phyloP scores from a whole-genome alignment of 2,113 vertebrate species.

The Semnornis frantzii region DNA sequence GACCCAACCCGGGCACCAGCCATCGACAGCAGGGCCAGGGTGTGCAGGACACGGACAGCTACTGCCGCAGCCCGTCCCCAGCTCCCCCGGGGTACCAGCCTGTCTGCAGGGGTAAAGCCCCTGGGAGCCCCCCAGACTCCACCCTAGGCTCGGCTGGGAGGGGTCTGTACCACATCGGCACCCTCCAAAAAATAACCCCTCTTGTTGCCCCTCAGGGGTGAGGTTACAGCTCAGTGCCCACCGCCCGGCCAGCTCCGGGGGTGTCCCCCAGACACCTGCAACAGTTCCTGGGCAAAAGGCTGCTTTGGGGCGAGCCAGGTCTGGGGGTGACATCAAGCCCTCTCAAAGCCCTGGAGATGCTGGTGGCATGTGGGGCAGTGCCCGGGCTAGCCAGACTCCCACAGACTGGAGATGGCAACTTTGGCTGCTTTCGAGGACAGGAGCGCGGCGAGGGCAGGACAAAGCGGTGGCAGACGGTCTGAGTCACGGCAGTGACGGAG shows the following conservation, averaged over 20 bases:
- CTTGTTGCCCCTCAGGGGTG: not conserved
- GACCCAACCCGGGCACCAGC: not conserved
- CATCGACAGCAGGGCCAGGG: not conserved
- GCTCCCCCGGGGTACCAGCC: not conserved
- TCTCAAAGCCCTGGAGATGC: not conserved
- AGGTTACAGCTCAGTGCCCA: not conserved
- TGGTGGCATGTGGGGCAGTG: not conserved
- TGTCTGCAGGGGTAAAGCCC: not conserved
- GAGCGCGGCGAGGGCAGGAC: not conserved
- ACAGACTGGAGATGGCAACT: not conserved
- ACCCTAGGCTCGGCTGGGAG: not conserved
- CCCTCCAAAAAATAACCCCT: not conserved
- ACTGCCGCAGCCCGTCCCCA: not conserved
- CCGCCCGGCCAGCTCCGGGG: not conserved
- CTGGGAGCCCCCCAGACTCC: not conserved
- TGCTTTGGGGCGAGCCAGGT: not conserved
- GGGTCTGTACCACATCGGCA: not conserved
- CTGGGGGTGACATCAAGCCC: not conserved
- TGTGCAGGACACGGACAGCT: not conserved
- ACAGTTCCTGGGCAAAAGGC: not conserved
- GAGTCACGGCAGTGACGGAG: slow-evolving; percentile 55
- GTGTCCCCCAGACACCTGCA: not conserved
- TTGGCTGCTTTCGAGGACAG: not conserved
- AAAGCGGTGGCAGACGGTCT: not conserved
- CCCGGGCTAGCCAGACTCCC: not conserved